These are phyloP conservation scores for Florisuga fusca DNA, from an alignment of 2,797 vertebrate species.

Conservation along the genomic window DNA sequence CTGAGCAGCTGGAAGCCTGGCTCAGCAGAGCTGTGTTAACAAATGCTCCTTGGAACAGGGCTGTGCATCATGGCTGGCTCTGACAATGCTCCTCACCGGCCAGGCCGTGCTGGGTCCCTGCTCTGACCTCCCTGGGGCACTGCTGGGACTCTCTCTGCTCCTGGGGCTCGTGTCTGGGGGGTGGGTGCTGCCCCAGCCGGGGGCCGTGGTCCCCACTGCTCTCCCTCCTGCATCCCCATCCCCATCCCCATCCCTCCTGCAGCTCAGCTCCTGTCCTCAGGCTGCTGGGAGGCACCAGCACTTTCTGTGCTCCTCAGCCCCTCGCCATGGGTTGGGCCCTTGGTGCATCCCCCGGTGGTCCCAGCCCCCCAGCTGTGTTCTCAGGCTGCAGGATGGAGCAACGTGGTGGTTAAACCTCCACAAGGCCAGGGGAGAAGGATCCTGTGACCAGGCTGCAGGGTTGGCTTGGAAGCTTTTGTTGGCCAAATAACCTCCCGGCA, in stretches of 20 bases:
- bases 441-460: fast-evolving
- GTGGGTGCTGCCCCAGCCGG: background rate
- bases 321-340: background rate
- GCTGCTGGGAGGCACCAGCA: fast-evolving
- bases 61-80: background rate
- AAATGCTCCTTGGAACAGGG: background rate
- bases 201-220: background rate
- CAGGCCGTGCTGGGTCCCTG: fast-evolving
- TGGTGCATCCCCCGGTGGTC: fast-evolving
- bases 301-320: background rate
- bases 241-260: background rate
- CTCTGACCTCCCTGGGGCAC: background rate
- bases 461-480: background rate
- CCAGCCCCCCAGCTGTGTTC: background rate
- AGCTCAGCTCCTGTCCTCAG: background rate
- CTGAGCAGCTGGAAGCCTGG: slow-evolving; percentile 44
- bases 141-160: fast-evolving
- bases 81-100: slow-evolving; percentile 18
- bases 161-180: background rate
- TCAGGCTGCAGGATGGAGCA: background rate
- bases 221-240: background rate
- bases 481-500: background rate
- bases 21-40: background rate
- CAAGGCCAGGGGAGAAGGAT: background rate
- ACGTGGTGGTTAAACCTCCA: background rate